phyloP scores from a whole-genome alignment of 2,888 invertebrate species.

The Liopterus haemorrhoidalis region DNA sequence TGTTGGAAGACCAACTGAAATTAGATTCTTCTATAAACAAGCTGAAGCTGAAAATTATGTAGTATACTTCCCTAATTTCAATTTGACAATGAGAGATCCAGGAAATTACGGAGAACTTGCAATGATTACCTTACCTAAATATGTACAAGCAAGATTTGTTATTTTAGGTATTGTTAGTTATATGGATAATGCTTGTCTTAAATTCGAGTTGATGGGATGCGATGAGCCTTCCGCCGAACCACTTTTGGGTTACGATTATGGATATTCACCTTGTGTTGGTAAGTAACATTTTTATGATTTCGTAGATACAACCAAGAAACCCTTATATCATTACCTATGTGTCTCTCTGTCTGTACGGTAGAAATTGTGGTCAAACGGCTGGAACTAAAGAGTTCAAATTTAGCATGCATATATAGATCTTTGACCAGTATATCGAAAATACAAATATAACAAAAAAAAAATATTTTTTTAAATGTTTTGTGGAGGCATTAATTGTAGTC shows the following conservation, averaged over 20 bases:
- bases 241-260: slow-evolving; percentile 85
- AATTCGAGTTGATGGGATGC: slow-evolving; percentile 94
- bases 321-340: no score
- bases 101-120: slow-evolving; percentile 94
- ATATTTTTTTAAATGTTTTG: no score
- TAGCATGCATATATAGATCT: no score
- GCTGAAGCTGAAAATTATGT: slow-evolving; percentile 91
- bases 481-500: no score
- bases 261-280: slow-evolving; percentile 88
- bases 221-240: slow-evolving; percentile 79
- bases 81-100: slow-evolving; percentile 90
- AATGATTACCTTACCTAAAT: slow-evolving; percentile 91
- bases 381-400: no score
- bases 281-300: slow-evolving; percentile 41
- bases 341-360: no score
- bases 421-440: no score
- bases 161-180: slow-evolving; percentile 93
- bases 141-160: slow-evolving; percentile 88
- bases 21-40: slow-evolving; percentile 94
- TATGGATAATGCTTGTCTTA: slow-evolving; percentile 93
- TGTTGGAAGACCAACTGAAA: slow-evolving; percentile 92
- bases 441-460: not conserved
- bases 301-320: no score
- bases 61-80: slow-evolving; percentile 95
- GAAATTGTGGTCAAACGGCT: no score